Percentiles rank a stretch among this genome's conserved stretches.
Conservation (phyloP, 2,797 vertebrate genomes). For the Lutjanus campechanus region DNA sequence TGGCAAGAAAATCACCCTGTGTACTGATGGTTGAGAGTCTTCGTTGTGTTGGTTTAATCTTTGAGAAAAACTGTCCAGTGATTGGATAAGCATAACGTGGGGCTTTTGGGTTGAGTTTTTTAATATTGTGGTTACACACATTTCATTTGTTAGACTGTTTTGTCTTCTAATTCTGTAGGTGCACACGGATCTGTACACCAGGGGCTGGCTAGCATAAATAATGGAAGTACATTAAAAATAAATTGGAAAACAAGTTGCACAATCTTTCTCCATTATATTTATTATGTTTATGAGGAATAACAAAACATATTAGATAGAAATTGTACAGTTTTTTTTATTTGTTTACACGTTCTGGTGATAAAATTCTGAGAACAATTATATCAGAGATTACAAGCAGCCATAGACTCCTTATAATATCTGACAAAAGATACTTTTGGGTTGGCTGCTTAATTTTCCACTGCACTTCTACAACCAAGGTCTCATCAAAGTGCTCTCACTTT, state of each 20-base stretch:
- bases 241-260: constrained; percentile 8
- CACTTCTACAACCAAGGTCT: constrained; percentile 13
- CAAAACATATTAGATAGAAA: not conserved
- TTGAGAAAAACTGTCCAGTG: constrained; percentile 12
- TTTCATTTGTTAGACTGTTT: constrained; percentile 15
- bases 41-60: constrained; percentile 11
- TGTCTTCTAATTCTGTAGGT: not conserved
- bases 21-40: constrained; percentile 23
- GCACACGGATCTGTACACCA: not conserved
- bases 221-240: not conserved
- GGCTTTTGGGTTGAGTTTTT: constrained; percentile 4
- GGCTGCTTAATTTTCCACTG: constrained; percentile 20
- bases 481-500: constrained; percentile 33
- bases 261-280: not conserved
- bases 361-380: not conserved
- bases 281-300: not conserved
- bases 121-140: not conserved
- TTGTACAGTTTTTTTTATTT: not conserved
- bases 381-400: not conserved
- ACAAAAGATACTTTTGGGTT: constrained; percentile 9
- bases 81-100: not conserved
- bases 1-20: constrained; percentile 28
- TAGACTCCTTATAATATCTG: not conserved
- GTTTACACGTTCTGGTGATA: not conserved
- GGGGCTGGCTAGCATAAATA: not conserved